Conservation (phyloP, 2,113 vertebrate species). For the Saccopteryx leptura region DNA sequence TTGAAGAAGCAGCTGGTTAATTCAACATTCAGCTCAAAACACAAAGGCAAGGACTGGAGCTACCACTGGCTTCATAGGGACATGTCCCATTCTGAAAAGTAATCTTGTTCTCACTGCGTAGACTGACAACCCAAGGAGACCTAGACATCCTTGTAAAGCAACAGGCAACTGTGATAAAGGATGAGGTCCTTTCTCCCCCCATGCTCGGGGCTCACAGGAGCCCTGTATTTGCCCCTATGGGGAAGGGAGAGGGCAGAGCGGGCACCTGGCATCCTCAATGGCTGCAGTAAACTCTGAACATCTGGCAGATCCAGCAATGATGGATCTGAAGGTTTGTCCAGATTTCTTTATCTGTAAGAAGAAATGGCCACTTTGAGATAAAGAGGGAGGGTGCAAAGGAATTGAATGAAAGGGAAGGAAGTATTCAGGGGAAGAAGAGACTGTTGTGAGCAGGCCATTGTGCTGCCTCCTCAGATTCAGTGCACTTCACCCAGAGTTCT, state of each 20-base stretch:
- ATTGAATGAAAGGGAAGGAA: background rate
- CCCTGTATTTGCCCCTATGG: accelerated
- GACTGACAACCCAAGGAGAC: background rate
- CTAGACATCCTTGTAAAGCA: background rate
- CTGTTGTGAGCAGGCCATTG: background rate
- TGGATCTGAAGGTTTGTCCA: background rate
- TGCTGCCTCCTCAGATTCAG: background rate
- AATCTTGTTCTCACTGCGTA: background rate
- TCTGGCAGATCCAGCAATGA: background rate
- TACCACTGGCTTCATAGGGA: background rate
- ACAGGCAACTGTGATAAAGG: accelerated
- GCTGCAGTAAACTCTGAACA: background rate
- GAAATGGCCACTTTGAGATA: background rate
- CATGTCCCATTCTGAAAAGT: background rate
- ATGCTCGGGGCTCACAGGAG: background rate
- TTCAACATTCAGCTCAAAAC: constrained; percentile 41
- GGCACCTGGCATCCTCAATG: background rate
- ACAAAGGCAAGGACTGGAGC: background rate
- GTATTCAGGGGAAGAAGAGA: background rate
- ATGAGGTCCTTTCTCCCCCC: background rate
- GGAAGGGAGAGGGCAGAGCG: background rate
- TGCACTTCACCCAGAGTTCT: background rate
- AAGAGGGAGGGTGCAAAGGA: background rate
- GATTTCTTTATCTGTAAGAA: background rate
- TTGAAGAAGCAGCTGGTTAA: constrained; percentile 73